A percentile compares a stretch with the other conserved stretches of the same genome.
These are phyloP conservation scores for Pangasianodon gigas DNA, from an alignment of 2,113 vertebrate genomes.

Conservation along the genomic window DNA sequence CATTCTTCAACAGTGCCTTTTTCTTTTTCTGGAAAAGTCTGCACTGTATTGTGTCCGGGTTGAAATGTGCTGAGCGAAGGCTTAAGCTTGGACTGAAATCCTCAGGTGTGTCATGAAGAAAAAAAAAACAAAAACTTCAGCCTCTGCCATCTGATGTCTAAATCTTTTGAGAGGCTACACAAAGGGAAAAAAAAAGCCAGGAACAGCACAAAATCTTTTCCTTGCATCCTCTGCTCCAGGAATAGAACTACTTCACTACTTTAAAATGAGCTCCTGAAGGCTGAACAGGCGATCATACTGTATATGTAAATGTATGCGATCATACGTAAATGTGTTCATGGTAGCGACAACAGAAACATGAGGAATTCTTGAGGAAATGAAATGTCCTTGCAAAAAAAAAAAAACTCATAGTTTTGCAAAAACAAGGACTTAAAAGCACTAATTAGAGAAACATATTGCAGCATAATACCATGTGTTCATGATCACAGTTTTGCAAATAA, in stretches of 20 bases:
- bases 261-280: not conserved
- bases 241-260: not conserved
- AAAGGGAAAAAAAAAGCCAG: not conserved
- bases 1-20: not conserved
- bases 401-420: not conserved
- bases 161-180: not conserved
- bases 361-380: not conserved
- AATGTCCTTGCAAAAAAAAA: not conserved
- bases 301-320: not conserved
- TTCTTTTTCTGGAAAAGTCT: not conserved
- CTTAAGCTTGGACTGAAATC: not conserved
- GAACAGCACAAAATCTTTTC: not conserved
- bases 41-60: not conserved
- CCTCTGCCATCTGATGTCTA: not conserved
- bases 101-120: not conserved
- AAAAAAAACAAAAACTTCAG: not conserved
- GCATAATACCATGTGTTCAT: not conserved
- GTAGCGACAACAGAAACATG: not conserved
- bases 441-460: not conserved
- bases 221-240: not conserved
- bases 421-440: not conserved
- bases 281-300: not conserved
- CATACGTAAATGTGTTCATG: not conserved
- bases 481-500: not conserved
- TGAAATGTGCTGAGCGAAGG: slow-evolving; percentile 7